A percentile compares a stretch with the other conserved stretches of the same genome.
Conservation (phyloP, 2,888 invertebrate genomes). For the Drosophila hawaiiensis region DNA sequence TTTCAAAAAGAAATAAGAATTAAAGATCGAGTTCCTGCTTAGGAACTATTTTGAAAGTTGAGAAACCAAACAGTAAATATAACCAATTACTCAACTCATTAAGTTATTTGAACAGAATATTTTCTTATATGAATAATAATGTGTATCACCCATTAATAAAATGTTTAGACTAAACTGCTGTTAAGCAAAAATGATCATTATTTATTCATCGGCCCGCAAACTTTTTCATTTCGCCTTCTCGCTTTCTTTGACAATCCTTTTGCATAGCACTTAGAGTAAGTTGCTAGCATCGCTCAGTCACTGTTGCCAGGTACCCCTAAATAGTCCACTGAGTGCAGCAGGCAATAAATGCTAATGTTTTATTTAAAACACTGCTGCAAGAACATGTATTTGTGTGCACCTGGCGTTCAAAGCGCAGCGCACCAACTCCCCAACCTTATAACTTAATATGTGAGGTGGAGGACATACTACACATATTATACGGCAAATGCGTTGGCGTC, state of each 20-base stretch:
- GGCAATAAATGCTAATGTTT: slow-evolving; percentile 75
- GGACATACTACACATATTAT: slow-evolving; percentile 6
- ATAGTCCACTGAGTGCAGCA: slow-evolving; percentile 67
- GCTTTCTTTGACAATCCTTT: slow-evolving; percentile 3
- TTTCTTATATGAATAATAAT: not conserved
- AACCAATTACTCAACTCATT: not conserved
- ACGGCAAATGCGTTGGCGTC: slow-evolving; percentile 12
- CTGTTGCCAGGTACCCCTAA: slow-evolving; percentile 23
- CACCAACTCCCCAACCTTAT: not conserved
- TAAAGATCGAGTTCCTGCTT: not conserved
- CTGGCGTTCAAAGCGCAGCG: slow-evolving; percentile 1
- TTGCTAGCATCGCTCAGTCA: slow-evolving; percentile 15
- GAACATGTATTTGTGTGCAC: slow-evolving; percentile 44
- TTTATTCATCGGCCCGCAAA: not conserved
- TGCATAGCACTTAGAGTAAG: slow-evolving; percentile 52
- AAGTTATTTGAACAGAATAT: not conserved
- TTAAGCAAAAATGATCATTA: not conserved
- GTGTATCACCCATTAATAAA: not conserved
- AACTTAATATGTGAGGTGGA: slow-evolving; percentile 2
- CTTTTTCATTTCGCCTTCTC: not conserved
- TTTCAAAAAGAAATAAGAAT: not conserved
- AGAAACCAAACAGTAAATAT: not conserved
- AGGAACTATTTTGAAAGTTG: not conserved
- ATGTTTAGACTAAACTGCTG: not conserved
- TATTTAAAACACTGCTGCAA: slow-evolving; percentile 66